Evolutionary conservation across 2,888 invertebrate species (phyloP).

Genomic region (Diplazon laetatorius): DNA sequence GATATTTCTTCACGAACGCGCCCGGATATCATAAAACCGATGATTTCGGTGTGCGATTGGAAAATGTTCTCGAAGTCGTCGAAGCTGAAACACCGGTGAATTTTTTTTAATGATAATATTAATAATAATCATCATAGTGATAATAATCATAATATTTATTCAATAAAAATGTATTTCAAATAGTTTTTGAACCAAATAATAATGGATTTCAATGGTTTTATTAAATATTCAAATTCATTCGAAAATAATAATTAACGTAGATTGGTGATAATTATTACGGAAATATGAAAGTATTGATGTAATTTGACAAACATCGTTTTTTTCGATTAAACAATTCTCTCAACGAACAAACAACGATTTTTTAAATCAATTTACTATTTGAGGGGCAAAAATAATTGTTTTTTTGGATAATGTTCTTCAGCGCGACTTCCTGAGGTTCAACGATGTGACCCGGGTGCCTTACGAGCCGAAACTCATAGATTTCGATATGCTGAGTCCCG

Average conservation of each 20-base stretch:
- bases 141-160: too few relatives aligned
- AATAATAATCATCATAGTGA: not conserved
- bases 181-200: not conserved
- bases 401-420: constrained; percentile 53
- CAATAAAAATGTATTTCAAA: not conserved
- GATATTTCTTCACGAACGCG: constrained; percentile 92
- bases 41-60: constrained; percentile 93
- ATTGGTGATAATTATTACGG: too few relatives aligned
- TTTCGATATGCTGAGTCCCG: constrained; percentile 88
- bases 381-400: not conserved
- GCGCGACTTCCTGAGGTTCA: constrained; percentile 87
- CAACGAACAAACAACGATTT: too few relatives aligned
- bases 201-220: not conserved
- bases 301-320: too few relatives aligned
- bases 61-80: constrained; percentile 91
- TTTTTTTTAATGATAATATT: constrained; percentile 4
- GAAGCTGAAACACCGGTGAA: constrained; percentile 81
- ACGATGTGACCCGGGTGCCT: constrained; percentile 92
- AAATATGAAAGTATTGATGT: too few relatives aligned
- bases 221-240: too few relatives aligned
- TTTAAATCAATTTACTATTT: too few relatives aligned
- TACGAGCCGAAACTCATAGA: constrained; percentile 94
- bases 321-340: too few relatives aligned
- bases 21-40: constrained; percentile 95
- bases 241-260: too few relatives aligned